Evolutionary conservation across 92 coral and sea anemone genomes (phyloP), one percentile per base, ranked within the genome.

Genomic region (Phenganax stokvisi): DNA sequence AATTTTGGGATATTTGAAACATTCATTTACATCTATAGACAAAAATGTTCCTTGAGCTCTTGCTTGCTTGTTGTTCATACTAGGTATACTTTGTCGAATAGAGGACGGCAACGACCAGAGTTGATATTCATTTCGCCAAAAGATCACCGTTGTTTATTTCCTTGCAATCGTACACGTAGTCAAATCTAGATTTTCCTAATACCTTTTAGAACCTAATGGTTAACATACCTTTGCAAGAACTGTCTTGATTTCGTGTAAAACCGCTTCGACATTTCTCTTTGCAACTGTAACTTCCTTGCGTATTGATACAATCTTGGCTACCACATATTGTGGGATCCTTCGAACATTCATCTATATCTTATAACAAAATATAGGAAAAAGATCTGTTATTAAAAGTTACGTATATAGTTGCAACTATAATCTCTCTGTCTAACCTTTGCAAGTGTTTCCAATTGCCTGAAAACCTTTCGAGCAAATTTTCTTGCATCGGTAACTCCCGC

Each of bases 401-500:
- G 52, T 53, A 31, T 59, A 55, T 47, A 11, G 8, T 15, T 27
- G 9, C 59, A 71, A 52, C 6, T 17, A 31, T 47, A 56, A 74
- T 51, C 52, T 6, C 71, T n/a, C 54, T 37, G 47, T 37, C 47
- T 37, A 37, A 96, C 37, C 82, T 84, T 76, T 93, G 91, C 15
- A 81, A 63, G 84, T 88, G 56, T 93, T 86, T 2, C 52, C 83
- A 15, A 84, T 68, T 88, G 83, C 86, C 10, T 82, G 58, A 82
- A 85, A 93, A 8, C 98, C 98, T 28, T 65, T 80, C 8, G 72
- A 53, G 64, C 98, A 93, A 30, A 51, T 72, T 31, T 55, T 58
- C 54, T 84, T 87, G 83, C 98, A 94, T 17, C 85, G 90, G 86
- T 92, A 94, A 73, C 97, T 92, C 10, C 98, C 97, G 10, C 67